Evolutionary conservation across 2,797 vertebrate species (phyloP), one percentile per base, ranked within the genome.

Genomic region (Chelon labrosus): DNA sequence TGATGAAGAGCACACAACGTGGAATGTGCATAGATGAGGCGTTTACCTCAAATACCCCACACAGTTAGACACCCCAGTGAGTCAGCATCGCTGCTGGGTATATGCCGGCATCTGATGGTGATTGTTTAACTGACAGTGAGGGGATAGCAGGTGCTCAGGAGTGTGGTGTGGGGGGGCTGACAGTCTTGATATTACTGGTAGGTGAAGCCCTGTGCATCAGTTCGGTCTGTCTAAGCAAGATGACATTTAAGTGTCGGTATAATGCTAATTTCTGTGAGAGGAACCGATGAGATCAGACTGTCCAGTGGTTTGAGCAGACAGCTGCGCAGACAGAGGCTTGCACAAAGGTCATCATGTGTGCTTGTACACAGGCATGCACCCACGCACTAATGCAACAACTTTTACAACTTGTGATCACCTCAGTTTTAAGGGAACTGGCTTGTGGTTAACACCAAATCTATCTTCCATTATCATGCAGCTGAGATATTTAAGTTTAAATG

Each of bases 151-250:
- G 65, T 84, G 86, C 42, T 73, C 8, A 42, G 22, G 61, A 75
- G 50, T 66, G 60, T 38, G 54, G 31, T 73, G 75, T 80, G 37
- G 63, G 83, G 77, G 75, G 60, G 19, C 52, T 52, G 25, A 76
- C 31, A 83, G 56, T 92, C 67, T 80, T 86, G 87, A 74, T 79
- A 92, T 94, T 91, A 94, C 88, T 93, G 74, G 82, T 46, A 84
- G 75, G 85, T 88, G 47, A 76, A 89, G 74, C 78, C 77, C 79
- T 80, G 35, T 65, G 79, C 80, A 80, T 79, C 82, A 83, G 31
- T 38, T 73, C 59, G 22, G 16, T 25, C 55, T 46, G 65, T 68
- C 55, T 80, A 54, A 14, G 19, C 25, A 52, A 44, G 51, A 12
- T 93, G 92, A 92, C 91, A 89, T 93, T 92, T 92, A 89, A 70